Percentiles rank a stretch among this genome's conserved stretches.
phyloP scores from a whole-genome alignment of 2,888 invertebrate species.

The Zonitis immaculata region DNA sequence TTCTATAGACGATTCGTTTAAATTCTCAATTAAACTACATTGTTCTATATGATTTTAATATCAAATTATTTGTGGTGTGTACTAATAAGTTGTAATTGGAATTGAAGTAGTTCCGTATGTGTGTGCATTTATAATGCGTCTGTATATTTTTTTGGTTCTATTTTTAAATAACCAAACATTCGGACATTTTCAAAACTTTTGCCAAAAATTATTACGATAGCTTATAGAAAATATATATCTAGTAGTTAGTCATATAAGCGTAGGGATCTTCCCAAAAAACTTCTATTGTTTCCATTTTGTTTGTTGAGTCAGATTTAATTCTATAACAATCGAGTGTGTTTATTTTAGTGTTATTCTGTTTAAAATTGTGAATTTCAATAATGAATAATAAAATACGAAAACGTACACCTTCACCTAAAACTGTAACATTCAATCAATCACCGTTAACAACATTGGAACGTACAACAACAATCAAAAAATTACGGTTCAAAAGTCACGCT shows the following conservation, averaged over 20 bases:
- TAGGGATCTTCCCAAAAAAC: slow-evolving; percentile 36
- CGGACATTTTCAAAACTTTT: slow-evolving; percentile 28
- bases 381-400: slow-evolving; percentile 58
- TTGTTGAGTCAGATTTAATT: too few species aligned
- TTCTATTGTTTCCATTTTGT: slow-evolving; percentile 14
- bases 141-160: slow-evolving; percentile 30
- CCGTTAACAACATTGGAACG: slow-evolving; percentile 55
- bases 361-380: slow-evolving; percentile 9
- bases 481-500: slow-evolving; percentile 37
- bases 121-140: background rate
- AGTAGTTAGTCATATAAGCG: slow-evolving; percentile 42
- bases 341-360: too few species aligned
- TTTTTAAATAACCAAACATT: slow-evolving; percentile 38
- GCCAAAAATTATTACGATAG: slow-evolving; percentile 42
- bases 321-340: too few species aligned
- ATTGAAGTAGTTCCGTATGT: slow-evolving; percentile 35
- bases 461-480: slow-evolving; percentile 44
- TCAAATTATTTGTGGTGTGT: background rate
- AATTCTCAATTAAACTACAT: background rate
- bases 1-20: background rate
- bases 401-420: slow-evolving; percentile 62
- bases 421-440: slow-evolving; percentile 61
- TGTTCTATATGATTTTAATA: background rate
- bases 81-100: slow-evolving; percentile 34
- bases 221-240: slow-evolving; percentile 19